Conservation (phyloP, 2,888 invertebrate genomes). For the Ischnura elegans region DNA sequence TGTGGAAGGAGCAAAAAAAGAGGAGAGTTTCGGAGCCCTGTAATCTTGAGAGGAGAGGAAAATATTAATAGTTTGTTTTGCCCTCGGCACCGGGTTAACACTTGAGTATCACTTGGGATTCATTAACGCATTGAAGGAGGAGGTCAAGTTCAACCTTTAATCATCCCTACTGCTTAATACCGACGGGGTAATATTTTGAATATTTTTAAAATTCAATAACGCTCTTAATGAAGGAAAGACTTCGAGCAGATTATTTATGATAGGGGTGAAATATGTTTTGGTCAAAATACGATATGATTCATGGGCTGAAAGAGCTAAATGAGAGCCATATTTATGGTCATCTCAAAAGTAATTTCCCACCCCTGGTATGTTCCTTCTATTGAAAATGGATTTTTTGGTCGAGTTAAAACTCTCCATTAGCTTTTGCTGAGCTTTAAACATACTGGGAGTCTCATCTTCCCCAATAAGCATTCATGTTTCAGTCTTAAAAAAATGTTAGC, state of each 20-base stretch:
- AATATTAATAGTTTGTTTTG: constrained; percentile 35
- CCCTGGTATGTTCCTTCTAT: no score
- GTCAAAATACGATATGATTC: background rate
- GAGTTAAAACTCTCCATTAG: no score
- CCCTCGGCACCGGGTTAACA: background rate
- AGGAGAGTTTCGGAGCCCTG: background rate
- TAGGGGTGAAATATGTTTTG: background rate
- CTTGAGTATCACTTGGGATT: background rate
- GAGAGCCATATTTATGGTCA: background rate
- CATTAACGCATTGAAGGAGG: background rate
- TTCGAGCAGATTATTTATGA: background rate
- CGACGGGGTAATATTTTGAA: background rate
- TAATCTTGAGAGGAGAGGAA: background rate
- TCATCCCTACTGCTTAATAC: background rate
- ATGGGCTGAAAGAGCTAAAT: background rate
- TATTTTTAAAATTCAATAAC: background rate
- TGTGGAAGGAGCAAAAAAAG: background rate
- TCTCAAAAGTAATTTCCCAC: no score
- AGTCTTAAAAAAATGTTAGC: no score
- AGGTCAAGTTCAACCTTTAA: background rate
- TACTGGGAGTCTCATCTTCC: no score
- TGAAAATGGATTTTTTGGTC: no score
- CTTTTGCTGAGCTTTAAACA: no score
- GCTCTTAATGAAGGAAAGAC: background rate
- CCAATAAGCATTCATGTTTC: no score